Evolutionary conservation across 2,888 invertebrate genomes (phyloP).

Genomic region (Parelbella ahira): DNA sequence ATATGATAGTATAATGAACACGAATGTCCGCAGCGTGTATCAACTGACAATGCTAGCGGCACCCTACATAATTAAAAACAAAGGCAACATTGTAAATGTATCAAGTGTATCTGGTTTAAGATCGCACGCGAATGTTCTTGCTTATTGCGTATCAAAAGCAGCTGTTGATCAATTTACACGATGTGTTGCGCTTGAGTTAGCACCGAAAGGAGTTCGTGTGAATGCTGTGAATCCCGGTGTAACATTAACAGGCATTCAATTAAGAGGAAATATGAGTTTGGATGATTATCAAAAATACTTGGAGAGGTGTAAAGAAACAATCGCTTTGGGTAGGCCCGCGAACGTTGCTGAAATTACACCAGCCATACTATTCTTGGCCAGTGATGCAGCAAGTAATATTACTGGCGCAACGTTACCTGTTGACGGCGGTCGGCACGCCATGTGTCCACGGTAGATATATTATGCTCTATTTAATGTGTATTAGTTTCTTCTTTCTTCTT

Average conservation of each 20-base stretch:
- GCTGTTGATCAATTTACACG: conserved; percentile 96
- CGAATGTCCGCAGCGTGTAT: conserved; percentile 90
- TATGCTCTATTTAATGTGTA: too few species aligned
- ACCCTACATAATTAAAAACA: conserved; percentile 88
- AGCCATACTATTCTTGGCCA: conserved; percentile 93
- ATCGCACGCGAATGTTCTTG: conserved; percentile 92
- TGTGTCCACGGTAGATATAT: conserved; percentile 89
- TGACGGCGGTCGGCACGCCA: conserved; percentile 93
- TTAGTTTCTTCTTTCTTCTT: too few species aligned
- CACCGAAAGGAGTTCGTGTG: conserved; percentile 88
- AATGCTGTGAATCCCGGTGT: conserved; percentile 97
- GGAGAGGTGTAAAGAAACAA: conserved; percentile 89
- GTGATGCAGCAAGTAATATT: conserved; percentile 90
- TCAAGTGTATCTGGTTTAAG: conserved; percentile 95
- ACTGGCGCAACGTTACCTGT: conserved; percentile 92
- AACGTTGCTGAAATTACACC: conserved; percentile 91
- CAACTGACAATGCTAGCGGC: conserved; percentile 90
- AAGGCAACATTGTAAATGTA: conserved; percentile 95
- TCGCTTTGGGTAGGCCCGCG: conserved; percentile 94
- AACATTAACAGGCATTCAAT: conserved; percentile 92
- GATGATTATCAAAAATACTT: conserved; percentile 89
- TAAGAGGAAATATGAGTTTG: conserved; percentile 88
- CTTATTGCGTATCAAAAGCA: conserved; percentile 95
- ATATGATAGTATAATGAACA: conserved; percentile 92
- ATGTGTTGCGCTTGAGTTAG: conserved; percentile 92